Evolutionary conservation across 1,140 invertebrate genomes (phyloP), one percentile per base, ranked within the genome.

Genomic region (Papilio machaon): DNA sequence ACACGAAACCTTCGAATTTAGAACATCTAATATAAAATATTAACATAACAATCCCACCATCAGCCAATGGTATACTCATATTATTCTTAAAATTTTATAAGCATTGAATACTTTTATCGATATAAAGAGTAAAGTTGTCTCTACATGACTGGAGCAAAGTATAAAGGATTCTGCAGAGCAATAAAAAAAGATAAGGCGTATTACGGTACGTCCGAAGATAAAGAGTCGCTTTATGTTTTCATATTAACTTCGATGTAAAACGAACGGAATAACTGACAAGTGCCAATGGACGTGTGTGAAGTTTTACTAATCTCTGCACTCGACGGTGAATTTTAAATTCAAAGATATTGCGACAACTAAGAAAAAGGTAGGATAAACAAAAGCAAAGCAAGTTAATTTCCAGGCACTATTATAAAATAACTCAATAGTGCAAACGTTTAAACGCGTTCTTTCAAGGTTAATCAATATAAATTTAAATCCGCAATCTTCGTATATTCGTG

Each of bases 161-260:
- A 79, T 67, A 86, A 87, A 85, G 89, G 88, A 91, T 91, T 91
- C 87, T 88, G 82, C 85, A 87, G 85, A 83, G 85, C 87, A 91
- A 92, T 92, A 91, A 92, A 92, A 92, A 90, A 89, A 91, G 88
- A 89, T 90, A 89, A 89, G 89, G 86, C 87, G 85, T 91, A 92
- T 91, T 92, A 91, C 87, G 88, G 90, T 87, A 91, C 87, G 90
- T 91, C 89, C 86, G 85, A 86, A 90, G 91, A 91, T 92, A 92
- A 91, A 87, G 86, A 85, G 79, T 82, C 85, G 88, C 83, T 91
- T 90, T 90, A 90, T 88, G 87, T 88, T 91, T 91, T 90, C 90
- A 91, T 91, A 90, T 90, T 89, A 91, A 91, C 84, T 88, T 90
- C 86, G 89, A 89, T 90, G 89, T 92, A 91, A 91, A 89, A 89